Percentiles rank a stretch among this genome's conserved stretches.
Evolutionary conservation across 37 sponge, comb jelly and placozoan species (phyloP).

Genomic region (Geodia barretti): DNA sequence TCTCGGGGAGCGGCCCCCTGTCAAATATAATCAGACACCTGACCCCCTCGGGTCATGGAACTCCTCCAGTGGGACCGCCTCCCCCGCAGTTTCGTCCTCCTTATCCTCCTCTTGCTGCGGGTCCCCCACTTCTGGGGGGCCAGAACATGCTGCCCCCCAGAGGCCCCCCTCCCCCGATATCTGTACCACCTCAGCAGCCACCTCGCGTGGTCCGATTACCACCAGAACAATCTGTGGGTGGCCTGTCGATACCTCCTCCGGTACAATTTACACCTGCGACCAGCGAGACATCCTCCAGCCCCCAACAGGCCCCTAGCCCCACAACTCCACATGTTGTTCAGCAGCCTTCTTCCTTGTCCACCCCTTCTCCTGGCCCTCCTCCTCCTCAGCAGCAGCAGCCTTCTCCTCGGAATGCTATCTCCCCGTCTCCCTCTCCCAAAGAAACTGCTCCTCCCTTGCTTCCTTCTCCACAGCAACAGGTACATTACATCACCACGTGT

Average conservation of each 20-base stretch:
- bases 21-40: not conserved
- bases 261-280: not conserved
- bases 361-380: not conserved
- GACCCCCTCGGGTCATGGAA: not conserved
- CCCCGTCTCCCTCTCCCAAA: not conserved
- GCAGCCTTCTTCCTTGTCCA: not conserved
- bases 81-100: not conserved
- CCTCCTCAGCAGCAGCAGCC: not conserved
- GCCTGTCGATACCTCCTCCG: too few relatives aligned
- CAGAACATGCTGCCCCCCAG: not conserved
- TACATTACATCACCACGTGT: too few relatives aligned
- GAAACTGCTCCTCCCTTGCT: not conserved
- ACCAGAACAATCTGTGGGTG: too few relatives aligned
- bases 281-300: not conserved
- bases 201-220: too few relatives aligned
- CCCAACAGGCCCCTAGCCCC: slow-evolving; percentile 5
- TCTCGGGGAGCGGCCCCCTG: too few relatives aligned
- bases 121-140: not conserved
- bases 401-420: not conserved
- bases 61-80: not conserved
- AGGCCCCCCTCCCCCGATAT: not conserved
- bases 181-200: not conserved
- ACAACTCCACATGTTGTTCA: not conserved
- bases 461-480: too few relatives aligned
- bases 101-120: not conserved